phyloP scores from a whole-genome alignment of 1,140 invertebrate species.

The Pseudachorutes palmiensis region DNA sequence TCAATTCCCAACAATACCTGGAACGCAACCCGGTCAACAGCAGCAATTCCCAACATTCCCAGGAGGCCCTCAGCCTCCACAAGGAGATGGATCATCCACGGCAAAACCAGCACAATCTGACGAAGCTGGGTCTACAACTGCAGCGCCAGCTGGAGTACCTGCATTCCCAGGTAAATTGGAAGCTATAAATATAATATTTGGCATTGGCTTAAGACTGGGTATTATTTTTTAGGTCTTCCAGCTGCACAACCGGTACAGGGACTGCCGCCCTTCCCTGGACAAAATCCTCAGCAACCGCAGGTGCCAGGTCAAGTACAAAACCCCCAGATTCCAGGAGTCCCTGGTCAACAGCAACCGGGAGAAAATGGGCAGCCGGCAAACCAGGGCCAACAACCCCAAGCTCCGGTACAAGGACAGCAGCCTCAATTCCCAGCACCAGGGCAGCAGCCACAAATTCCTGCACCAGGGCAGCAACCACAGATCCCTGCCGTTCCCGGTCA shows the following conservation, averaged over 20 bases:
- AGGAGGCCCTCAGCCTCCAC: slow-evolving; percentile 1
- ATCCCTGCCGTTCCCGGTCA: too few relatives aligned
- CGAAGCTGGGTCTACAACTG: too few relatives aligned
- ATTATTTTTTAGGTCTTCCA: too few relatives aligned
- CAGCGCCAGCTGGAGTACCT: too few relatives aligned
- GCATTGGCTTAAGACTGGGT: too few relatives aligned
- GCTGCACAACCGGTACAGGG: too few relatives aligned
- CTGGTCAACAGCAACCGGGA: neutral
- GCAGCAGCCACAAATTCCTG: slow-evolving; percentile 5
- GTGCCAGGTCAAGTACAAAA: neutral
- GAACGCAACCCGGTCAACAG: neutral
- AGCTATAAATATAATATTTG: too few relatives aligned
- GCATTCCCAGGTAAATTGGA: neutral
- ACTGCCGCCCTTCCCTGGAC: too few relatives aligned
- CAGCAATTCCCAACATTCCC: neutral
- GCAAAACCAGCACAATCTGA: neutral
- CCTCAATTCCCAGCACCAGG: slow-evolving; percentile 5
- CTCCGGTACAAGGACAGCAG: neutral
- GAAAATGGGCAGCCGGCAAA: neutral
- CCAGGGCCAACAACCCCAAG: neutral
- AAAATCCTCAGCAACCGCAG: too few relatives aligned
- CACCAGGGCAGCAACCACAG: too few relatives aligned
- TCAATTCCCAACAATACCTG: neutral
- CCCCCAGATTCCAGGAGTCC: neutral
- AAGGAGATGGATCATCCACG: neutral